Base-by-base conservation (phyloP, 2,113 vertebrate species). In the Cyanoderma ruficeps region DNA sequence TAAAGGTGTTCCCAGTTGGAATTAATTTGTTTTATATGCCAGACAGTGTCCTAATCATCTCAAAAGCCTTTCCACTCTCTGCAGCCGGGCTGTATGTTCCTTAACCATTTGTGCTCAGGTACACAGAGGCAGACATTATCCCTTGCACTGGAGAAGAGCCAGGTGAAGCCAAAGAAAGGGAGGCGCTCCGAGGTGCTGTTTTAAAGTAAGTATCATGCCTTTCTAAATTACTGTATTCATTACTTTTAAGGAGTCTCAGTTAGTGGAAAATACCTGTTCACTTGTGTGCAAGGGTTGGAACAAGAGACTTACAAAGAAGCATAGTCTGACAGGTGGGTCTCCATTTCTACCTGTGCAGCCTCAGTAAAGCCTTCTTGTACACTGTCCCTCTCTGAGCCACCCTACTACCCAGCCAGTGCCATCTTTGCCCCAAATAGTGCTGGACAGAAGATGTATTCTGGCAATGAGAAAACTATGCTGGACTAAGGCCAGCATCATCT, bases 111-210 rank as follows among this genome's bases (percentile, higher is more conserved):
- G 93, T 94, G 89, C 89, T 92, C 97, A 99, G 99, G 98, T 99
- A 99, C 97, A 99, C 99, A 0, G 99, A 99, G 94, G 99, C 99
- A 41, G 99, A 99, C 31, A 98, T 99, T 95, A 99, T 99, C 94
- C 99, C 99, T 90, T 99, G 99, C 95, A 99, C 99, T 42, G 99
- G 99, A 63, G 99, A 99, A 97, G 99, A 99, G 97, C 99, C 99
- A 87, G 99, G 99, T 35, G 99, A 99, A 97, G 99, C 99, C 98
- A 98, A 99, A 98, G 99, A 99, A 96, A 98, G 99, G 87, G 99
- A 99, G 96, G 99, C 99, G 4, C 98, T 99, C 57, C 98, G 99
- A 53, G 99, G 99, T 33, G 99, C 99, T 71, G 99, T 99, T 95
- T 98, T 99, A 97, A 99, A 99, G 99, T 99, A 98, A 94, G 98